Percentiles rank a stretch among this genome's conserved stretches.
phyloP scores from a whole-genome alignment of 37 sponge, comb jelly and placozoan species.

The Halisarca cf. caerulea region DNA sequence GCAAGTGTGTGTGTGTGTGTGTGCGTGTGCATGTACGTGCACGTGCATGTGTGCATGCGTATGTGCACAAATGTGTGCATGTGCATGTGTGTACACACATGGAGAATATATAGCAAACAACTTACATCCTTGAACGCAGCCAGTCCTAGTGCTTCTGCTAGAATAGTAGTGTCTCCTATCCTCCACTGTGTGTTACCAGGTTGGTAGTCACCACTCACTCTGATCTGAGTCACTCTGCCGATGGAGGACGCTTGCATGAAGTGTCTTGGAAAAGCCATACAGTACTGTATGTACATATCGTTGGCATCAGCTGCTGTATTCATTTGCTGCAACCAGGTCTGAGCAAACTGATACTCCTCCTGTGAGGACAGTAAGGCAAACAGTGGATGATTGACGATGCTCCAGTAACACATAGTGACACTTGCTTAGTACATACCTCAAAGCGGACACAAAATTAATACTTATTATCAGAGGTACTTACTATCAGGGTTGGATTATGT shows the following conservation, averaged over 20 bases:
- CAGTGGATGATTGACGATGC: too few species aligned
- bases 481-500: too few species aligned
- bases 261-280: constrained; percentile 79
- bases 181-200: constrained; percentile 80
- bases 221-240: constrained; percentile 68
- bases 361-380: neutral
- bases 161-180: constrained; percentile 73
- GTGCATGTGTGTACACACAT: too few species aligned
- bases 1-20: too few species aligned
- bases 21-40: too few species aligned
- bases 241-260: constrained; percentile 58
- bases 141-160: constrained; percentile 65
- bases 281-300: constrained; percentile 74
- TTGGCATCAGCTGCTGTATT: constrained; percentile 59
- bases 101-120: too few species aligned
- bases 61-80: too few species aligned
- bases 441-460: too few species aligned
- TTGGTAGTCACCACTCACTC: constrained; percentile 72
- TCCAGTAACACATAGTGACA: too few species aligned
- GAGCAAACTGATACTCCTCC: constrained; percentile 26
- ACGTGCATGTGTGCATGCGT: too few species aligned
- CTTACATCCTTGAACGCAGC: constrained; percentile 82
- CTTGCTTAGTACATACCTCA: too few species aligned
- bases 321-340: constrained; percentile 70
- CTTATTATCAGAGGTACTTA: too few species aligned